Percentiles rank a stretch among this genome's conserved stretches.
phyloP scores from a whole-genome alignment of 2,113 vertebrate genomes.

The Struthidea cinerea region DNA sequence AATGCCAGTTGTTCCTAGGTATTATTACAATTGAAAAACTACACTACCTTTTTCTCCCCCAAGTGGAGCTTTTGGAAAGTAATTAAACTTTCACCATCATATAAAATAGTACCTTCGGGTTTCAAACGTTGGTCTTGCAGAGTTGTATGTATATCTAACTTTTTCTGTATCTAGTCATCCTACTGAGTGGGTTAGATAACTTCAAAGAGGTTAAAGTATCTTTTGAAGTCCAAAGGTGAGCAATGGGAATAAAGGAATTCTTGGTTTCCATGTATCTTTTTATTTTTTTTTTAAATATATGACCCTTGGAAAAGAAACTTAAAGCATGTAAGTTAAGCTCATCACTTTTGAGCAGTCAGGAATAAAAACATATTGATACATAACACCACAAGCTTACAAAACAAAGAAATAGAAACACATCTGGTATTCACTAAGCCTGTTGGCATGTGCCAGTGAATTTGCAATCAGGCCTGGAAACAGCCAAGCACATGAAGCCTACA shows the following conservation, averaged over 20 bases:
- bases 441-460: neutral
- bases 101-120: neutral
- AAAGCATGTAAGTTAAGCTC: neutral
- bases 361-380: neutral
- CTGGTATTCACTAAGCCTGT: neutral
- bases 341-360: neutral
- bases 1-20: neutral
- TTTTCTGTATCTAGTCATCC: neutral
- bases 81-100: neutral
- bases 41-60: neutral
- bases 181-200: neutral
- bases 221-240: neutral
- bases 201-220: neutral
- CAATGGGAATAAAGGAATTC: neutral
- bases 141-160: neutral
- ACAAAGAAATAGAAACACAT: neutral
- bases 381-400: neutral
- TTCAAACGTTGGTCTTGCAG: neutral
- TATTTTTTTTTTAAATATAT: too few relatives aligned
- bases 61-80: neutral
- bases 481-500: neutral
- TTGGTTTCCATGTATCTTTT: neutral
- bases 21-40: neutral
- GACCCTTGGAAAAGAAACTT: neutral
- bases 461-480: neutral